Evolutionary conservation across 2,888 invertebrate species (phyloP).

Genomic region (Drosophila helvetica): DNA sequence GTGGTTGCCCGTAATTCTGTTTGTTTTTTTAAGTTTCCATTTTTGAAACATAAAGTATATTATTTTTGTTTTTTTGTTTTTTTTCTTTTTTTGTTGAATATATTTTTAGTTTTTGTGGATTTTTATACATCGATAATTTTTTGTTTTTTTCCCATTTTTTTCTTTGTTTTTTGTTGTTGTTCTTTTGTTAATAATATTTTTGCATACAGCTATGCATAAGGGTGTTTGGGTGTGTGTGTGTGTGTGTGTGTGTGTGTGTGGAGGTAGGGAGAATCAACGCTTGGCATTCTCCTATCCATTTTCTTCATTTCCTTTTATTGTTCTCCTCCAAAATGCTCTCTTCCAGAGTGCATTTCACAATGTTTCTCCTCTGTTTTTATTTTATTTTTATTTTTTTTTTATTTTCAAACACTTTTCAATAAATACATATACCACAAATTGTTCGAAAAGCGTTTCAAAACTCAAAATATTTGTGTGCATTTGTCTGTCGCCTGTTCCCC

Average conservation of each 20-base stretch:
- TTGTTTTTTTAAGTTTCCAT: background rate
- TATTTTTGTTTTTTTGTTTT: background rate
- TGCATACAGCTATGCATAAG: slow-evolving; percentile 48
- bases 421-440: slow-evolving; percentile 10
- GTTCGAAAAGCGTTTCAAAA: slow-evolving; percentile 17
- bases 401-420: slow-evolving; percentile 7
- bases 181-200: slow-evolving; percentile 11
- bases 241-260: slow-evolving; percentile 40
- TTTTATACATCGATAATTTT: slow-evolving; percentile 16
- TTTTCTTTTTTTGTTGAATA: slow-evolving; percentile 22
- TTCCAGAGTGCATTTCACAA: slow-evolving; percentile 13
- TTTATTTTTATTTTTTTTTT: background rate
- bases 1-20: background rate
- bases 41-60: background rate
- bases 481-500: background rate
- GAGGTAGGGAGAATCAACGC: slow-evolving; percentile 45
- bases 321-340: slow-evolving; percentile 14
- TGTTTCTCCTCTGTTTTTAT: slow-evolving; percentile 11
- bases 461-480: background rate
- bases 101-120: slow-evolving; percentile 19
- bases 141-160: slow-evolving; percentile 20
- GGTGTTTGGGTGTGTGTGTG: slow-evolving; percentile 48
- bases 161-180: slow-evolving; percentile 17
- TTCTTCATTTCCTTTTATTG: background rate
- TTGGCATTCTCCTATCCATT: slow-evolving; percentile 49